phyloP scores from a whole-genome alignment of 2,888 invertebrate species.

The Tenthredo amoena region DNA sequence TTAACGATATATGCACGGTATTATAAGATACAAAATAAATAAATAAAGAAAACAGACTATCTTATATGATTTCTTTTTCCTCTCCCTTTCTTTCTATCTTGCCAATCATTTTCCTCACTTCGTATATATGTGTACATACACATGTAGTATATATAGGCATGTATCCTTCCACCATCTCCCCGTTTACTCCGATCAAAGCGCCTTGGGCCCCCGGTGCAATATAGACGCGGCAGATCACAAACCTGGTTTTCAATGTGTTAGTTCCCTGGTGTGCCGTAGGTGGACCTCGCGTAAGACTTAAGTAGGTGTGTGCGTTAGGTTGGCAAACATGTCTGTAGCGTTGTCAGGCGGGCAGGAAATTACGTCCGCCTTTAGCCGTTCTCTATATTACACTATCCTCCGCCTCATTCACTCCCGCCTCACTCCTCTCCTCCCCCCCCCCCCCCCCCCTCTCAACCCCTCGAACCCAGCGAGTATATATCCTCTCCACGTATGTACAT shows the following conservation, averaged over 20 bases:
- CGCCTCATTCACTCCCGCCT: slow-evolving; percentile 68
- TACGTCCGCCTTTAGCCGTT: slow-evolving; percentile 77
- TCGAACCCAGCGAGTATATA: slow-evolving; percentile 35
- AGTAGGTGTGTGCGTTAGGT: slow-evolving; percentile 68
- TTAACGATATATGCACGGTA: not conserved
- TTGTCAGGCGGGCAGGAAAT: slow-evolving; percentile 77
- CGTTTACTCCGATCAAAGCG: slow-evolving; percentile 70
- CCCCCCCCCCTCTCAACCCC: slow-evolving; percentile 49
- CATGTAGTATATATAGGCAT: no score
- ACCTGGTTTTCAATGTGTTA: not conserved
- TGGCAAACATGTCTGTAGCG: slow-evolving; percentile 77
- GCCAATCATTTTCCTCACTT: not conserved
- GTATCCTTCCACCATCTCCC: slow-evolving; percentile 51
- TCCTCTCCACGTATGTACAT: not conserved
- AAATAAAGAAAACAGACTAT: not conserved
- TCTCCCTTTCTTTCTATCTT: not conserved
- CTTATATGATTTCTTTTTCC: not conserved
- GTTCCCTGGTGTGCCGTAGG: slow-evolving; percentile 13
- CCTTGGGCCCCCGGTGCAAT: slow-evolving; percentile 64
- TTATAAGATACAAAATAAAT: not conserved
- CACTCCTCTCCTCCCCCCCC: slow-evolving; percentile 55
- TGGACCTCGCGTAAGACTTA: slow-evolving; percentile 37
- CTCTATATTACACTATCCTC: slow-evolving; percentile 62
- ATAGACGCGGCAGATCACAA: slow-evolving; percentile 47
- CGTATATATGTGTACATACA: not conserved